A percentile compares a stretch with the other conserved stretches of the same genome.
These are phyloP conservation scores for Sitobion miscanthi DNA, from an alignment of 1,140 invertebrate species.

Conservation along the genomic window DNA sequence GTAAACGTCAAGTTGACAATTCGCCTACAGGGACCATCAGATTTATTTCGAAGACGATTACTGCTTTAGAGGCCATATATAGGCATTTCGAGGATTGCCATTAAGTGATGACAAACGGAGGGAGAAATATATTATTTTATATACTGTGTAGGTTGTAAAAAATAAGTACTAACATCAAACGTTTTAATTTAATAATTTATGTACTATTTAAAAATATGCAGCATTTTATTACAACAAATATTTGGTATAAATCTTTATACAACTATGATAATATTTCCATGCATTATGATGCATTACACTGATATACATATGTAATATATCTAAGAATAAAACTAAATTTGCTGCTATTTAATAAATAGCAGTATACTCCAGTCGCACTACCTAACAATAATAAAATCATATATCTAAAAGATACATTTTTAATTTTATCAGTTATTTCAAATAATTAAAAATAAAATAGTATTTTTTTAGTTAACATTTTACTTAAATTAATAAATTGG, in stretches of 20 bases:
- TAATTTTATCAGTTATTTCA: too few species aligned
- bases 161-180: not conserved
- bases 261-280: not conserved
- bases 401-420: too few species aligned
- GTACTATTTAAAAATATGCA: not conserved
- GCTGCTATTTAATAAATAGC: not conserved
- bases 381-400: too few species aligned
- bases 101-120: constrained; percentile 17
- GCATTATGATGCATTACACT: too few species aligned
- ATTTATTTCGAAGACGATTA: constrained; percentile 48
- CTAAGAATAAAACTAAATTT: too few species aligned
- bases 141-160: not conserved
- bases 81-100: not conserved
- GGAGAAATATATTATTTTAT: not conserved
- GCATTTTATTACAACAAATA: not conserved
- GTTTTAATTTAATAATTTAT: not conserved
- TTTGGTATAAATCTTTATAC: not conserved
- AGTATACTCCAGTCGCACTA: too few species aligned
- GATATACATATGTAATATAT: too few species aligned
- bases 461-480: not conserved
- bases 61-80: constrained; percentile 11
- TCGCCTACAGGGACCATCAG: constrained; percentile 30
- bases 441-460: not conserved
- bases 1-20: constrained; percentile 44
- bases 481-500: not conserved